These are phyloP conservation scores for Pocota personata DNA, from an alignment of 2,888 invertebrate genomes.

Conservation along the genomic window DNA sequence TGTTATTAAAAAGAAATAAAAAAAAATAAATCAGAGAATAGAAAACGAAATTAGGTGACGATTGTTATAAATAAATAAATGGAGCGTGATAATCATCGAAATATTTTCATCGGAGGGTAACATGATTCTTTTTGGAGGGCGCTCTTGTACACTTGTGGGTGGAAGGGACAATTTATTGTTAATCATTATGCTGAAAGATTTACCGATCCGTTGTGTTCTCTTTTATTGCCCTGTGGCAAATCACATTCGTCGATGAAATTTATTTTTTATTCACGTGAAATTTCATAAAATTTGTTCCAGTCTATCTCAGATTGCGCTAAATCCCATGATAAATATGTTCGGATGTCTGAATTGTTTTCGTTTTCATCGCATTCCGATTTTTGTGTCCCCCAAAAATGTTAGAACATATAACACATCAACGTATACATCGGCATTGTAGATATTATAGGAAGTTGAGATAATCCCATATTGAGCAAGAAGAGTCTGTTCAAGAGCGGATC, in stretches of 20 bases:
- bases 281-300: not conserved
- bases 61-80: slow-evolving; percentile 37
- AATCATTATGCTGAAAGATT: slow-evolving; percentile 54
- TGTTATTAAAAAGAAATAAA: slow-evolving; percentile 34
- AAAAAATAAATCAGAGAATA: not conserved
- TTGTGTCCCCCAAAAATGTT: no score
- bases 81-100: slow-evolving; percentile 24
- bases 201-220: not conserved
- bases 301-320: not conserved
- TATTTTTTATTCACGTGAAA: not conserved
- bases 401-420: no score
- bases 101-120: not conserved
- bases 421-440: no score
- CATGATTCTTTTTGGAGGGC: slow-evolving; percentile 34
- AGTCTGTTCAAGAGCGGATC: no score
- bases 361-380: no score
- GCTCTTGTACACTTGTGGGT: slow-evolving; percentile 30
- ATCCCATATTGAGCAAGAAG: no score
- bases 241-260: not conserved
- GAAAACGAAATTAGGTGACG: slow-evolving; percentile 24
- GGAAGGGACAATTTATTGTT: slow-evolving; percentile 37
- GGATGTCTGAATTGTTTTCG: not conserved
- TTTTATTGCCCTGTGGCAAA: slow-evolving; percentile 8
- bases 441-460: no score
- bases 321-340: not conserved